Evolutionary conservation across 2,888 invertebrate species (phyloP).

Genomic region (Drosophila meridiana): DNA sequence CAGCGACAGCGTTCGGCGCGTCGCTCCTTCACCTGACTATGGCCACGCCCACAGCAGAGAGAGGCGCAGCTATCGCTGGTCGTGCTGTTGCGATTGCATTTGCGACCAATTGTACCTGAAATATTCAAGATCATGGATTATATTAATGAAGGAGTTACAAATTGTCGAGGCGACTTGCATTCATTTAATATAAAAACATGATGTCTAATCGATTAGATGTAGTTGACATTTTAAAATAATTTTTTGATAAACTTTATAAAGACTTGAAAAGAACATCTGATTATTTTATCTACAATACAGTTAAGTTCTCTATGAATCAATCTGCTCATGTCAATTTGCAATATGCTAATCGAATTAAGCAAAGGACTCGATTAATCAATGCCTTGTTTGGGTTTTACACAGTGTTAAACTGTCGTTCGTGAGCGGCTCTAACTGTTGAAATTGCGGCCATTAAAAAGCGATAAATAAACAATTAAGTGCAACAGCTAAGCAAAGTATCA

Average conservation of each 20-base stretch:
- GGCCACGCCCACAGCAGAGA: constrained; percentile 95
- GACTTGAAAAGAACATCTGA: not conserved
- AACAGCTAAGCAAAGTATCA: constrained; percentile 70
- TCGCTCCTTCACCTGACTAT: constrained; percentile 91
- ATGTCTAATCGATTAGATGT: too few relatives aligned
- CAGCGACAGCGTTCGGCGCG: constrained; percentile 94
- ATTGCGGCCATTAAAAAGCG: constrained; percentile 66
- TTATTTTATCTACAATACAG: not conserved
- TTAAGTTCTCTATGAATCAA: not conserved
- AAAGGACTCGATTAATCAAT: constrained; percentile 30
- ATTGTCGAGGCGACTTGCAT: not conserved
- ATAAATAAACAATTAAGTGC: constrained; percentile 76
- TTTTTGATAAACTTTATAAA: not conserved
- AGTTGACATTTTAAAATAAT: not conserved
- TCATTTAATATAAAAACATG: not conserved
- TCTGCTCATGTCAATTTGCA: not conserved
- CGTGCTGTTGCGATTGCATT: constrained; percentile 90
- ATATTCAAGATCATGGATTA: not conserved
- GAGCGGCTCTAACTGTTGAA: constrained; percentile 28
- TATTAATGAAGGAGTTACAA: not conserved
- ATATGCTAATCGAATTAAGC: not conserved
- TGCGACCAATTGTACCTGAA: constrained; percentile 89
- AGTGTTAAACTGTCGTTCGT: constrained; percentile 16
- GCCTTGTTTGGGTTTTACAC: not conserved
- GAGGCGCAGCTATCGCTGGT: constrained; percentile 93